These are phyloP conservation scores for Galaxea fascicularis DNA, from an alignment of 92 coral and sea anemone species.

Conservation along the genomic window DNA sequence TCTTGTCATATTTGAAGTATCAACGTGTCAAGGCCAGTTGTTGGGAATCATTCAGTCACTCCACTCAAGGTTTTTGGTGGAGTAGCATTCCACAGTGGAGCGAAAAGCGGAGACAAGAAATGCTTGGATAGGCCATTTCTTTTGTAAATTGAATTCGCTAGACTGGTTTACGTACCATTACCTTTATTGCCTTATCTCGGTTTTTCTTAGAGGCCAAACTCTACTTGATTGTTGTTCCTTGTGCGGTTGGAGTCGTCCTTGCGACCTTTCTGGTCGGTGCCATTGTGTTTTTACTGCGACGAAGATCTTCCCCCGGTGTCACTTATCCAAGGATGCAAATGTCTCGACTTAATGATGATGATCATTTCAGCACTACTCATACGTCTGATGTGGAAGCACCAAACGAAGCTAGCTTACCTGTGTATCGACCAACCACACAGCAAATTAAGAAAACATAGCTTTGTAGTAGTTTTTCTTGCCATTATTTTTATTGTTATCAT, in stretches of 20 bases:
- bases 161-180: not conserved
- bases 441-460: conserved; percentile 9
- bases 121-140: not conserved
- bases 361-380: conserved; percentile 29
- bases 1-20: too few relatives aligned
- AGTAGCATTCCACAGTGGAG: not conserved
- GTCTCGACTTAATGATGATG: conserved; percentile 38
- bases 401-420: conserved; percentile 38
- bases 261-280: not conserved
- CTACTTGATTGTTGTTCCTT: conserved; percentile 31
- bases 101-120: too few relatives aligned
- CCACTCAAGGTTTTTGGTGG: not conserved
- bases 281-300: conserved; percentile 18
- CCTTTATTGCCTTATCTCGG: not conserved
- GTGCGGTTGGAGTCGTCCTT: conserved; percentile 28
- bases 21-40: too few relatives aligned
- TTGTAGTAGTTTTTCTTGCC: not conserved
- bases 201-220: conserved; percentile 27
- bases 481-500: too few relatives aligned
- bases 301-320: conserved; percentile 13
- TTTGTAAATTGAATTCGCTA: not conserved
- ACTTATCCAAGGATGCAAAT: conserved; percentile 33
- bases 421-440: conserved; percentile 49
- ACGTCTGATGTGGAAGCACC: conserved; percentile 25
- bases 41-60: too few relatives aligned